Conservation (phyloP, 2,888 invertebrate genomes). For the Macrophya alboannulata region DNA sequence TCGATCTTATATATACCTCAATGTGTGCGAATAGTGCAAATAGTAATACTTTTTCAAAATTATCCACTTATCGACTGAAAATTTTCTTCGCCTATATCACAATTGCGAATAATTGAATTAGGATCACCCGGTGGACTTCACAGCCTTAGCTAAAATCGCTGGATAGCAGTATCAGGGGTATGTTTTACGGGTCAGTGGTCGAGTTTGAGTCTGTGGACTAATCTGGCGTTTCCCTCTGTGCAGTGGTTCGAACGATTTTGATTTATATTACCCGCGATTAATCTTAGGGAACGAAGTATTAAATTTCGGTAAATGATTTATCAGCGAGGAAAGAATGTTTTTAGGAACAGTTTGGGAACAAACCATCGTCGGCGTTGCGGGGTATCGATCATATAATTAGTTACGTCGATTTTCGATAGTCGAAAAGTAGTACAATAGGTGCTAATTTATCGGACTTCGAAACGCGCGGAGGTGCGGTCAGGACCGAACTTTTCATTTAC, state of each 20-base stretch:
- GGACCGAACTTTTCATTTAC: no score
- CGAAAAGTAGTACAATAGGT: no score
- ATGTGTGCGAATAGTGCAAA: not conserved
- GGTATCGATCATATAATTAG: not conserved
- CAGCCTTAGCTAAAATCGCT: not conserved
- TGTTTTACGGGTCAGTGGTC: conserved; percentile 31
- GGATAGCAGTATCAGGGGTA: not conserved
- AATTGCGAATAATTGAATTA: not conserved
- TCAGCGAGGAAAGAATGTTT: not conserved
- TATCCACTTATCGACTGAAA: not conserved
- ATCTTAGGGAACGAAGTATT: conserved; percentile 11
- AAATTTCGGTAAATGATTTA: conserved; percentile 11
- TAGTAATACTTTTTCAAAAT: not conserved
- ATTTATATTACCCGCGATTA: conserved; percentile 41
- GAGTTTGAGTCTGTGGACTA: not conserved
- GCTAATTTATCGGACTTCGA: no score
- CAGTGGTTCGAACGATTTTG: conserved; percentile 27
- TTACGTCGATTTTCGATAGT: not conserved
- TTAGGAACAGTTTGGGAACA: not conserved
- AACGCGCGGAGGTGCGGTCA: no score
- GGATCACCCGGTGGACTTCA: not conserved
- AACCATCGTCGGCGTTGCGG: not conserved
- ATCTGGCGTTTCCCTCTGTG: conserved; percentile 1
- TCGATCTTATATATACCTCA: not conserved
- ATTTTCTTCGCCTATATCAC: not conserved